A percentile compares a stretch with the other conserved stretches of the same genome.
These are phyloP conservation scores for Hemiscyllium ocellatum DNA, from an alignment of 2,113 vertebrate species.

Conservation along the genomic window DNA sequence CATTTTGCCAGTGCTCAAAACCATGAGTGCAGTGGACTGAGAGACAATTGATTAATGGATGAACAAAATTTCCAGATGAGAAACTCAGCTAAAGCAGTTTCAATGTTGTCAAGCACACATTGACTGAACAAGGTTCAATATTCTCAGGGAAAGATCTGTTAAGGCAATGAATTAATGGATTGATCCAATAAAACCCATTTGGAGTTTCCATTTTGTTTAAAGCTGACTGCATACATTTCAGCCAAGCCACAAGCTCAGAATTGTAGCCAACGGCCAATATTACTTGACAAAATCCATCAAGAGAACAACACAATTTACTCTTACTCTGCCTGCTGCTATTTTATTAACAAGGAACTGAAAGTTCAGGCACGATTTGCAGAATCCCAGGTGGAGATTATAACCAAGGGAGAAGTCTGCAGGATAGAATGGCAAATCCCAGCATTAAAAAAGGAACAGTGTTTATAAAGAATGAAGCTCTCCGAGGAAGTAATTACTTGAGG, in stretches of 20 bases:
- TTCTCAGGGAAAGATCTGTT: neutral
- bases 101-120: neutral
- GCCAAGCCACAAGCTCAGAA: neutral
- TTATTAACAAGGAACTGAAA: neutral
- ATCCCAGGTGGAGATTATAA: neutral
- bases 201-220: neutral
- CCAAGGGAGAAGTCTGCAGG: neutral
- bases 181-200: neutral
- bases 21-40: neutral
- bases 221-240: neutral
- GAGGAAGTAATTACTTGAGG: neutral
- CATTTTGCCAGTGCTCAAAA: neutral
- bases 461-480: neutral
- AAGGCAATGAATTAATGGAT: neutral
- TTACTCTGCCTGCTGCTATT: neutral
- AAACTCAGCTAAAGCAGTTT: neutral
- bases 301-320: neutral
- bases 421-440: neutral
- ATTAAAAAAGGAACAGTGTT: neutral
- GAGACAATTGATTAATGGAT: neutral
- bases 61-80: neutral
- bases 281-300: neutral
- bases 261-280: neutral
- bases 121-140: neutral
- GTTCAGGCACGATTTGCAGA: neutral